Evolutionary conservation across 2,113 vertebrate species (phyloP).

Genomic region (Australoheros scitulus): DNA sequence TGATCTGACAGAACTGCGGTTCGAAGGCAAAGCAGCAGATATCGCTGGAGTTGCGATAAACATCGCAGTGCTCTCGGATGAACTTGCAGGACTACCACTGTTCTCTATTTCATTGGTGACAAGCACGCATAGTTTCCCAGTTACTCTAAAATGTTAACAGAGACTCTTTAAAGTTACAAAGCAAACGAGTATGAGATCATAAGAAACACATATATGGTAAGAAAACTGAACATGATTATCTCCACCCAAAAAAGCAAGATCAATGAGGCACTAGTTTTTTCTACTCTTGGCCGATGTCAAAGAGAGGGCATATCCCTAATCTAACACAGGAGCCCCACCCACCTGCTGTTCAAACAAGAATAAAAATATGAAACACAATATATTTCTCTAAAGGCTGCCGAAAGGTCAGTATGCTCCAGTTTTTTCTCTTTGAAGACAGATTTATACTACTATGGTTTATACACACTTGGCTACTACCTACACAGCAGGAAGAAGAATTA

Average conservation of each 20-base stretch:
- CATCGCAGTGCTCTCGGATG: background rate
- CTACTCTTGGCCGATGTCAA: background rate
- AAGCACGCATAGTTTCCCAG: background rate
- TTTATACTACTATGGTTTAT: background rate
- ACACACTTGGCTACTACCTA: background rate
- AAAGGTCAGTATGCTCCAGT: background rate
- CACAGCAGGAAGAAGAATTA: background rate
- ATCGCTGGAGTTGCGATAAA: background rate
- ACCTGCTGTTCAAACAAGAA: background rate
- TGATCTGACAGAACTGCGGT: background rate
- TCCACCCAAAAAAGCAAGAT: background rate
- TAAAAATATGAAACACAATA: background rate
- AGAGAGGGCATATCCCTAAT: background rate
- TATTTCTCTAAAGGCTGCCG: background rate
- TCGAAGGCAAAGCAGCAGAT: background rate
- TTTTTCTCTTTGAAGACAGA: background rate
- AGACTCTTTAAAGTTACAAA: accelerated
- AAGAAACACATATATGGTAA: background rate
- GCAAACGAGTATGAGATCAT: background rate
- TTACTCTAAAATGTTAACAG: background rate
- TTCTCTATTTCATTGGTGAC: background rate
- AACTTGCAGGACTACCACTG: background rate
- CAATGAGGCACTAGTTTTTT: background rate
- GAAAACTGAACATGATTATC: background rate
- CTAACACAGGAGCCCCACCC: background rate